Evolutionary conservation across 2,888 invertebrate species (phyloP).

Genomic region (Trichopria drosophilae): DNA sequence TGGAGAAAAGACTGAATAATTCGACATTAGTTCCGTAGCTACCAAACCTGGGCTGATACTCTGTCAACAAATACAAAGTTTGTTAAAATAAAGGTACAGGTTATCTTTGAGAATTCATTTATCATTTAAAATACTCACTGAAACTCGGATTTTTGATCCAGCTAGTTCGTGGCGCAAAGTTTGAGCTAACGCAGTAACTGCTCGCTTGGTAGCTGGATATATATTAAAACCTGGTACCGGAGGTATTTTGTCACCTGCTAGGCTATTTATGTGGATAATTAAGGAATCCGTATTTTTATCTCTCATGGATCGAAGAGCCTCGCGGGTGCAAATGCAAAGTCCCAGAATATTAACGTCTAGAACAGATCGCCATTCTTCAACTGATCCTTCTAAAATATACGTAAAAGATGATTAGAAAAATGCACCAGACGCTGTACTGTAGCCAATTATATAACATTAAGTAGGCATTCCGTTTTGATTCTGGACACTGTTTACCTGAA

Average conservation of each 20-base stretch:
- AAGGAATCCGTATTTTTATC: slow-evolving; percentile 61
- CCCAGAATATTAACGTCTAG: slow-evolving; percentile 47
- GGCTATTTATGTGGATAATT: slow-evolving; percentile 65
- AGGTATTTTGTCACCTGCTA: slow-evolving; percentile 60
- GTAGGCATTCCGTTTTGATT: neutral
- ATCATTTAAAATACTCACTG: slow-evolving; percentile 30
- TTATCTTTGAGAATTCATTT: neutral
- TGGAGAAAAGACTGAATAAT: slow-evolving; percentile 44
- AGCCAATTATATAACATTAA: neutral
- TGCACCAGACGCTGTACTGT: too few species aligned
- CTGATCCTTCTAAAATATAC: slow-evolving; percentile 39
- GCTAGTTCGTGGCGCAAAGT: slow-evolving; percentile 63
- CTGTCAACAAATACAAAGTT: slow-evolving; percentile 51
- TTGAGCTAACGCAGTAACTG: slow-evolving; percentile 63
- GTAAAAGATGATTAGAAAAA: too few species aligned
- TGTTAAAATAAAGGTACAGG: slow-evolving; percentile 1
- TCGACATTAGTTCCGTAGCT: slow-evolving; percentile 61
- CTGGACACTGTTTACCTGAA: slow-evolving; percentile 36
- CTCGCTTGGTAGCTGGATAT: slow-evolving; percentile 65
- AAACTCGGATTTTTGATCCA: slow-evolving; percentile 41
- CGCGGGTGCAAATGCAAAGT: slow-evolving; percentile 42
- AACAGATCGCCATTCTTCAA: slow-evolving; percentile 53
- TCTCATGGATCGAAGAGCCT: slow-evolving; percentile 58
- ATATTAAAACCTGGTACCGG: slow-evolving; percentile 59
- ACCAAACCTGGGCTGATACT: slow-evolving; percentile 68